Evolutionary conservation across 2,797 vertebrate genomes (phyloP), one percentile per base, ranked within the genome.

Genomic region (Rhabdomys pumilio): DNA sequence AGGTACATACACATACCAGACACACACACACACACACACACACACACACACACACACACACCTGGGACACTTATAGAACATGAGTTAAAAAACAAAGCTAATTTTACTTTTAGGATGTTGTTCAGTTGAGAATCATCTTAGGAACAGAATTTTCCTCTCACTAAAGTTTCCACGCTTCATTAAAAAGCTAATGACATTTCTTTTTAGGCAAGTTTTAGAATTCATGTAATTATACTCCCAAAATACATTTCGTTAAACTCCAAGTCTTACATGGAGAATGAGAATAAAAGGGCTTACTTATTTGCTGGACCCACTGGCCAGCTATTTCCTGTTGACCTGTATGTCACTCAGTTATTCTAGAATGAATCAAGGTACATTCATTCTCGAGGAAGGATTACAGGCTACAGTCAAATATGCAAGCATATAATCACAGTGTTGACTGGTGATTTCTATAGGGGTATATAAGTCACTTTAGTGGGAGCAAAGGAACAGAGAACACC

Each of bases 21-120:
- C 4, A 75, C 6, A 75, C 2, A 44, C 5, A 38, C 2, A 80
- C 6, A 59, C 6, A 75, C 2, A 44, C 4, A 75, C 3, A 50
- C 7, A 47, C 8, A 67, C 12, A 67, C 3, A 67, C 29, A 13
- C 15, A 59, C 59, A 38, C 7, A 80, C 13, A 59, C 59, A 91
- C n/a, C 82, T 91, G 76, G 11, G 12, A 34, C 80, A 26, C 89
- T 94, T 94, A 82, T 67, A 89, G 65, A 95, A 82, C 61, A 79
- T 44, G 31, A 15, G 34, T 89, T 97, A 81, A 88, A 90, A 94
- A 93, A 80, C 75, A 94, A 31, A 90, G 14, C 20, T 93, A 67
- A 38, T 91, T 96, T 94, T 93, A 67, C 90, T 96, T 94, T 94
- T 89, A 96, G 90, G 34, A 75, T 76, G 67, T 15, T 89, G 44